phyloP scores from a whole-genome alignment of 2,113 vertebrate genomes.

The Hippolais icterina region DNA sequence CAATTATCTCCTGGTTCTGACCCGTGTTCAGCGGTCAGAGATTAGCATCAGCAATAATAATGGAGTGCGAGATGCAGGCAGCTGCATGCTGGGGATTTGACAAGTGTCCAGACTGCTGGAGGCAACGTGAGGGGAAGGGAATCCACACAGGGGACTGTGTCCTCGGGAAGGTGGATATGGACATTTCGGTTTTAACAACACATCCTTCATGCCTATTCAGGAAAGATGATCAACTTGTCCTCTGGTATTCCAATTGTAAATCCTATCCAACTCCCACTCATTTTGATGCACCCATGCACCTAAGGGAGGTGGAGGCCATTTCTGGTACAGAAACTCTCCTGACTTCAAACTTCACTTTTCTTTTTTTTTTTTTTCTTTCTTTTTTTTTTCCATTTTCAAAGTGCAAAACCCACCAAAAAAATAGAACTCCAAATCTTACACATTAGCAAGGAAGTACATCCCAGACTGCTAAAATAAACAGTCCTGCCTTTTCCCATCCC shows the following conservation, averaged over 20 bases:
- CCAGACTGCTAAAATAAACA: not conserved
- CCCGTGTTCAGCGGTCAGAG: slow-evolving; percentile 54
- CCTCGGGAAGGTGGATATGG: not conserved
- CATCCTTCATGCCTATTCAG: not conserved
- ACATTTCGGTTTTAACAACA: not conserved
- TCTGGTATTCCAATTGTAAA: not conserved
- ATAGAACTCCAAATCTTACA: not conserved
- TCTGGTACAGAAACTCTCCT: not conserved
- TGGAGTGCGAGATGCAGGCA: not conserved
- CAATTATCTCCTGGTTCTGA: slow-evolving; percentile 73
- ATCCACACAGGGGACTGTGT: not conserved
- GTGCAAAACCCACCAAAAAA: not conserved
- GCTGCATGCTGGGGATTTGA: slow-evolving; percentile 43
- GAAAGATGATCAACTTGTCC: not conserved
- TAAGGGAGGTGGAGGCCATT: not conserved
- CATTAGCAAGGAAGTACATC: not conserved
- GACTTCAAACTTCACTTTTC: not conserved
- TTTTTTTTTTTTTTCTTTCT: not conserved
- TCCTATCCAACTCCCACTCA: not conserved
- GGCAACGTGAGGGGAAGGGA: not conserved
- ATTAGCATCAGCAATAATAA: slow-evolving; percentile 74
- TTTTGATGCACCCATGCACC: not conserved
- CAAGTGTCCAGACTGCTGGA: slow-evolving; percentile 38
- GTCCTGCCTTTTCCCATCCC: not conserved
- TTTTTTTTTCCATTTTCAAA: not conserved